Evolutionary conservation across 2,797 vertebrate genomes (phyloP).

Genomic region (Coregonus sp.): DNA sequence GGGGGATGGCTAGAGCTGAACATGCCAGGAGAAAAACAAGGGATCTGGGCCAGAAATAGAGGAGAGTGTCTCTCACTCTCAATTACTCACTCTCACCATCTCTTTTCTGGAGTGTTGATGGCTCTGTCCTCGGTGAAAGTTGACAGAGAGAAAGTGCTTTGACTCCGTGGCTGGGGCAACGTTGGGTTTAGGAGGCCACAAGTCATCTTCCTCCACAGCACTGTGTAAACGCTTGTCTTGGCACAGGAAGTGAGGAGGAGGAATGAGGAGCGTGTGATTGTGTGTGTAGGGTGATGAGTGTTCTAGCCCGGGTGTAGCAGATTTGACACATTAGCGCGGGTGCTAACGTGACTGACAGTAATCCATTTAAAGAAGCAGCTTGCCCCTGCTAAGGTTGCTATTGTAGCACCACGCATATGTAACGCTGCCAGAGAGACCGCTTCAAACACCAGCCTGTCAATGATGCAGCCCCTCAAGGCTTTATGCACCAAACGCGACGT

Average conservation of each 20-base stretch:
- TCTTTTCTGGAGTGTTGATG: conserved; percentile 16
- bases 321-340: conserved; percentile 37
- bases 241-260: conserved; percentile 13
- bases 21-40: too few species aligned
- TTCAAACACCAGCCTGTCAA: conserved; percentile 25
- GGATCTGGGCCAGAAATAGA: too few species aligned
- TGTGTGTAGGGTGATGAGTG: conserved; percentile 6
- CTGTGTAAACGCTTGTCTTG: conserved; percentile 15
- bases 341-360: conserved; percentile 48
- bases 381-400: conserved; percentile 19
- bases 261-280: background rate
- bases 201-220: conserved; percentile 24
- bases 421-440: conserved; percentile 17
- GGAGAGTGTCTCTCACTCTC: background rate
- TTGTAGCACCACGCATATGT: conserved; percentile 16
- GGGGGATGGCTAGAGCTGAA: too few species aligned
- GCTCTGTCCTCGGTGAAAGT: conserved; percentile 8
- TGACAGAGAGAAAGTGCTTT: conserved; percentile 12
- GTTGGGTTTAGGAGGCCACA: conserved; percentile 21
- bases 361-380: conserved; percentile 52
- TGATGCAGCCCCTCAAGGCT: background rate
- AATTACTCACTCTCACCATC: too few species aligned
- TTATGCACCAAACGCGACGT: background rate
- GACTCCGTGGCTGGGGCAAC: conserved; percentile 10
- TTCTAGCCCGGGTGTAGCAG: conserved; percentile 32